Evolutionary conservation across 1,140 invertebrate genomes (phyloP), one percentile per base, ranked within the genome.

Genomic region (Sipha flava): DNA sequence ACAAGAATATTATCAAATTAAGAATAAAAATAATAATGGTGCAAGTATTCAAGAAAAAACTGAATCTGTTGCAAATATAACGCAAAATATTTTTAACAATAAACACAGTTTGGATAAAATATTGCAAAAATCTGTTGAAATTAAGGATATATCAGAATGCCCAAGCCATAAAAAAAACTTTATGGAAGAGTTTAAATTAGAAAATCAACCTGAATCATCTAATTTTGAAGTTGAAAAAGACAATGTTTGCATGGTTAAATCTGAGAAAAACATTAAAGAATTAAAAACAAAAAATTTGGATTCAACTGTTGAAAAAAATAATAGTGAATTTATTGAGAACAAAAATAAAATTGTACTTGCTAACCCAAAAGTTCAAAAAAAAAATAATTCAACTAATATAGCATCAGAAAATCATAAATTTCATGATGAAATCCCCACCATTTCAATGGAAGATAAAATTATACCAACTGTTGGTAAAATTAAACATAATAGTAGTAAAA

Each of bases 101-200:
- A 75, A 75, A 75, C 29, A 54, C 54, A 75, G 10, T 16, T 14
- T 54, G n/a, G 49, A 75, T 75, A 37, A 75, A 14, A 34, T 75
- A 16, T 54, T 23, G 16, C 10, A 49, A 21, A 54, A 54, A 23
- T 23, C 4, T 3, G 29, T 34, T 6, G 31, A 52, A 7, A 54
- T 29, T 47, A 47, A 47, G 1, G 14, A 70, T 47, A 47, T 70
- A 16, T n/a, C 16, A 1, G 16, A n/a, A 47, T 29, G 23, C n/a
- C 7, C 7, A 0, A n/a, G 14, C 18, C 29, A 31, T n/a, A 29
- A 18, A 59, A 59, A 31, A 10, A 29, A 59, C 54, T 59, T n/a
- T n/a, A n/a, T n/a, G n/a, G 14, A 57, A 29, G 9, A 29, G 10
- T 14, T 14, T 29, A 57, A 59, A 31, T 59, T 59, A 59, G 5